Percentiles rank a stretch among this genome's conserved stretches.
Conservation (phyloP, 1,140 invertebrate genomes). For the Drosophila seguyi region DNA sequence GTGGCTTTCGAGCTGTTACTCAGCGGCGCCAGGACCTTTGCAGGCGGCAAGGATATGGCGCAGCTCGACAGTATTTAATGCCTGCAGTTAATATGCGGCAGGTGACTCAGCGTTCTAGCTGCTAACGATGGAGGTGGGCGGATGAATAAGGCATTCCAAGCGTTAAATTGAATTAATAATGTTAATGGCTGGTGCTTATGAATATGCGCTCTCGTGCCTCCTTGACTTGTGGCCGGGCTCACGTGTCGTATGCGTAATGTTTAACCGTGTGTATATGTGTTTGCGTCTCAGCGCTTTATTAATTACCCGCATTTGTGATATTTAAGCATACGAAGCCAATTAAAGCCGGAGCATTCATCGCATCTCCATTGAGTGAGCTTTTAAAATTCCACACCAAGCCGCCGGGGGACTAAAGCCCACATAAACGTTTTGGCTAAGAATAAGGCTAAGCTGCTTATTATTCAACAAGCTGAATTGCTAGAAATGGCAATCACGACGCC, state of each 20-base stretch:
- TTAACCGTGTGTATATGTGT: conserved; percentile 1
- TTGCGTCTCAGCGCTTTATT: conserved; percentile 54
- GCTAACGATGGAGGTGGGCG: conserved; percentile 65
- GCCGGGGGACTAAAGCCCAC: conserved; percentile 20
- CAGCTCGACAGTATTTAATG: conserved; percentile 60
- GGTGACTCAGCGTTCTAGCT: conserved; percentile 65
- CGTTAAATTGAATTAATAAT: conserved; percentile 84
- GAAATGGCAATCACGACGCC: conserved; percentile 72
- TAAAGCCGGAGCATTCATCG: conserved; percentile 41
- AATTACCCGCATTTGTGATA: conserved; percentile 69
- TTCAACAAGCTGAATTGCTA: conserved; percentile 57
- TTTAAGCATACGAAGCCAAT: conserved; percentile 60
- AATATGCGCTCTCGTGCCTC: conserved; percentile 56
- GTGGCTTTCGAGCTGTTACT: conserved; percentile 40
- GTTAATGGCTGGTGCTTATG: conserved; percentile 73
- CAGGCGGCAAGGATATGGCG: conserved; percentile 55
- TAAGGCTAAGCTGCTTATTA: conserved; percentile 78
- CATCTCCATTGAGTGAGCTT: conserved; percentile 16
- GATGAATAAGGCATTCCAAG: conserved; percentile 78
- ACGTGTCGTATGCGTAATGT: conserved; percentile 58
- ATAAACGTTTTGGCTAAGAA: conserved; percentile 28
- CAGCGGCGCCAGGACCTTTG: conserved; percentile 1
- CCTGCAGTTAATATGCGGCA: conserved; percentile 82
- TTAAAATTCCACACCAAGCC: conserved; percentile 60
- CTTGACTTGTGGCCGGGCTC: conserved; percentile 54